These are phyloP conservation scores for Cremastinae sp. DNA, from an alignment of 2,888 invertebrate genomes.

Conservation along the genomic window DNA sequence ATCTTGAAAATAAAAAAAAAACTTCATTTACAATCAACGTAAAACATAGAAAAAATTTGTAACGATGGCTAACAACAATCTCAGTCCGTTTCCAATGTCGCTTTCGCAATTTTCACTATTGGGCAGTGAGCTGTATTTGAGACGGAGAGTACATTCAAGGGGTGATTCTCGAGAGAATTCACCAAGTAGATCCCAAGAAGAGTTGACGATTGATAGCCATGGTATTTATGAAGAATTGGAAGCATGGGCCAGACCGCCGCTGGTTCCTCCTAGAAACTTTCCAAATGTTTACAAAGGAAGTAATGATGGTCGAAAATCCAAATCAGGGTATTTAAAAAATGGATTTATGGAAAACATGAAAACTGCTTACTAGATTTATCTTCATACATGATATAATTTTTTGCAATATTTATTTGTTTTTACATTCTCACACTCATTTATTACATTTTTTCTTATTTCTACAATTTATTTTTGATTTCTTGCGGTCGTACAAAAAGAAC, in stretches of 20 bases:
- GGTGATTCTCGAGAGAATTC: slow-evolving; percentile 59
- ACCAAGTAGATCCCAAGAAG: slow-evolving; percentile 31
- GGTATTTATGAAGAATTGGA: slow-evolving; percentile 65
- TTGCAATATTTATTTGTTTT: no score
- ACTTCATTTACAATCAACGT: no score
- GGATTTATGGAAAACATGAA: no score
- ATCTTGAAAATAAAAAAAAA: neutral
- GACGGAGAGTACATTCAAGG: slow-evolving; percentile 69
- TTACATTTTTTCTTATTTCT: neutral
- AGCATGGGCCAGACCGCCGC: slow-evolving; percentile 64
- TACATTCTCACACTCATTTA: no score
- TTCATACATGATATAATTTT: no score
- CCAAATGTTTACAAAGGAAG: slow-evolving; percentile 65
- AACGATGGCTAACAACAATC: slow-evolving; percentile 62
- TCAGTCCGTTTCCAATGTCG: slow-evolving; percentile 68
- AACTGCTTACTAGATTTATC: no score
- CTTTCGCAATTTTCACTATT: slow-evolving; percentile 72
- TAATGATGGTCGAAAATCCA: slow-evolving; percentile 41
- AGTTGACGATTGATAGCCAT: slow-evolving; percentile 50
- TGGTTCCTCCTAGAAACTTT: slow-evolving; percentile 61
- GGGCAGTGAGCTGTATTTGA: slow-evolving; percentile 74
- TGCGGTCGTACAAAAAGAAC: neutral
- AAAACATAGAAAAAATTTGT: no score
- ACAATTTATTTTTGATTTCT: neutral
- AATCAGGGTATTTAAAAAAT: slow-evolving; percentile 56